Base-by-base conservation (phyloP, 2,797 vertebrate genomes). In the Rhabdomys pumilio region DNA sequence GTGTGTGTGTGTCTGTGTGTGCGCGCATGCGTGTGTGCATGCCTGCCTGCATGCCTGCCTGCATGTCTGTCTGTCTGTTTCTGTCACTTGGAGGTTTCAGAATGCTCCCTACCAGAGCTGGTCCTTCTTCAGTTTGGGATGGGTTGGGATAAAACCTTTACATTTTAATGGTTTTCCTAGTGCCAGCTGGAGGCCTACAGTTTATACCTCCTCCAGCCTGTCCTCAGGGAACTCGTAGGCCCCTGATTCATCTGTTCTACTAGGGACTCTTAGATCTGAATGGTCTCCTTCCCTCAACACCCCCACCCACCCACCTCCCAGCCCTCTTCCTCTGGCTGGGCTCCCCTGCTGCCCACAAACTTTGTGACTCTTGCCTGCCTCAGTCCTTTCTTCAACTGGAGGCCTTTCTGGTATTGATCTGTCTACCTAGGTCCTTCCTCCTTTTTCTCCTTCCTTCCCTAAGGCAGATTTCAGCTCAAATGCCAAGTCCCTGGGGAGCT, bases 121-220 rank as follows among this genome's bases (percentile, higher is more conserved):
- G 41, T 8, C 14, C 17, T 61, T n/a, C 67, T 84, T 4, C 6
- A 22, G 24, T 90, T 41, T 81, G 76, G 9, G 47, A 55, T 59
- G 50, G 65, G 72, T 20, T 53, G 38, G 57, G 57, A 50, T 38
- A 63, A 89, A 89, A 10, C n/a, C 31, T 92, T 83, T 34, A 38
- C 15, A 44, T 97, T 91, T n/a, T 5, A 75, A 83, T 83, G 57
- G 2, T 76, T 92, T 88, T 31, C 31, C 26, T 86, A 76, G 59
- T 95, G 80, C 63, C 11, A 20, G 67, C 24, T 38, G 6, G 61
- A 90, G 55, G 9, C 41, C 55, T 77, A 41, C 1, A 69, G 67
- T 61, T 85, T 84, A 8, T 91, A 24, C 31, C 63, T 79, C 89
- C 2, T 92, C 9, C 73, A 61, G 3, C 34, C 14, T 73, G 8